Evolutionary conservation across 2,888 invertebrate species (phyloP), one percentile per base, ranked within the genome.

Genomic region (Stenchaetothrips biformis): DNA sequence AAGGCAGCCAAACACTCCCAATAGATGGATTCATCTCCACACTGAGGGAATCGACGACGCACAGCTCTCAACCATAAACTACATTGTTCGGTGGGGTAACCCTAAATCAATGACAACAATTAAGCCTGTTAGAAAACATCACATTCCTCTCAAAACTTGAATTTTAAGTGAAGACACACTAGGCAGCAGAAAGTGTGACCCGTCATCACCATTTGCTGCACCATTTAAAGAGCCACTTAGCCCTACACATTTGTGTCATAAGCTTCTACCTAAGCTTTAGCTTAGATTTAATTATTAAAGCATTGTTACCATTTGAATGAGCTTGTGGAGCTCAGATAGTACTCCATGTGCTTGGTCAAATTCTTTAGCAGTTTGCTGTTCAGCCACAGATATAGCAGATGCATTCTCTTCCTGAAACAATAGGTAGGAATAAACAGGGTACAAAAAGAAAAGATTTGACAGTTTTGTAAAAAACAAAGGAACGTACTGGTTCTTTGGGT

Each of bases 1-100:
- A 91, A 84, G 0, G 89, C 89, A 0, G 91, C 91, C 1, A 90
- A 85, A 81, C 91, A 91, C 84, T 91, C 91, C 91, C 91, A 91
- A 84, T 91, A 91, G 0, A 88, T 86, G 0, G 90, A 88, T 0
- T 86, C 85, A 4, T 88, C 85, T 0, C 87, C 87, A 0, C 89
- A 87, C 0, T 84, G 79, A 0, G 87, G 86, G 82, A 87, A 89
- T 0, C 88, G 86, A 2, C 87, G 86, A 0, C 88, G 86, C n/a
- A 91, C 87, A 0, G 89, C 86, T 0, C 88, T 87, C 1, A 91
- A 85, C 90, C 90, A 91, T 11, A 88, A 87, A 6, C 89, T 89
- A 81, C 90, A 89, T 81, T 90, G 90, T 78, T 89, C 88, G 86
- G 87, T 87, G 2, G 89, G 88, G 84, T 89, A 90, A 9, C 89